phyloP scores from a whole-genome alignment of 1,140 invertebrate genomes.

The Scaptomyza montana region DNA sequence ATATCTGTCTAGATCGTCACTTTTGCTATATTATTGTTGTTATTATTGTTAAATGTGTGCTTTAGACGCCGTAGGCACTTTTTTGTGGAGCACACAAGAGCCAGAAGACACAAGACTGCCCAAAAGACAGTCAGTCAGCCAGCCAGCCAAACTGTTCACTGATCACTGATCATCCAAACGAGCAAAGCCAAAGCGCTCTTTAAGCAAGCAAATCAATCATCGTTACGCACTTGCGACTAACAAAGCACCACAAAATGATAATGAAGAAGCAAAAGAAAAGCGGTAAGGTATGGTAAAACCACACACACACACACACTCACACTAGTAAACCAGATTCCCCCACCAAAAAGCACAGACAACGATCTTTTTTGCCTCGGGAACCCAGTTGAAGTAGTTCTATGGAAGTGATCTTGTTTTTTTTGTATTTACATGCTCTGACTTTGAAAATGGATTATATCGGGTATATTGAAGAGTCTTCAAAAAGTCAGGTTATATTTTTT shows the following conservation, averaged over 20 bases:
- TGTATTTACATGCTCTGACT: not conserved
- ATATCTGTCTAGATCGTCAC: constrained; percentile 80
- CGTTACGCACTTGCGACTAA: constrained; percentile 56
- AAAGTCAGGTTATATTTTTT: no score
- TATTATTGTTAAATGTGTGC: constrained; percentile 10
- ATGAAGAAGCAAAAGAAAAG: not conserved
- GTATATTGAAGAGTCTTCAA: no score
- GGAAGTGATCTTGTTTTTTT: not conserved
- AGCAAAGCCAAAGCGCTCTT: constrained; percentile 35
- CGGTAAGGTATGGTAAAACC: not conserved
- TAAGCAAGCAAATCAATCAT: constrained; percentile 71
- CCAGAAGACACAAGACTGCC: constrained; percentile 20
- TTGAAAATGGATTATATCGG: not conserved
- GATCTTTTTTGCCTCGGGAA: constrained; percentile 7
- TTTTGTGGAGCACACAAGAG: constrained; percentile 59
- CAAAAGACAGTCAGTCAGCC: constrained; percentile 8
- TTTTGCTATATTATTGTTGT: constrained; percentile 40
- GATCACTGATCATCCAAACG: constrained; percentile 34
- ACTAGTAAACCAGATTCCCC: constrained; percentile 20
- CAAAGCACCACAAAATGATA: not conserved
- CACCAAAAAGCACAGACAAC: constrained; percentile 5
- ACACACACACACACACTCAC: not conserved
- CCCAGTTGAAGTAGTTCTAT: constrained; percentile 12
- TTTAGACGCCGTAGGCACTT: constrained; percentile 68
- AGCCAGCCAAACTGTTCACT: not conserved